phyloP scores from a whole-genome alignment of 2,888 invertebrate genomes.

The Drosophila barbarae region DNA sequence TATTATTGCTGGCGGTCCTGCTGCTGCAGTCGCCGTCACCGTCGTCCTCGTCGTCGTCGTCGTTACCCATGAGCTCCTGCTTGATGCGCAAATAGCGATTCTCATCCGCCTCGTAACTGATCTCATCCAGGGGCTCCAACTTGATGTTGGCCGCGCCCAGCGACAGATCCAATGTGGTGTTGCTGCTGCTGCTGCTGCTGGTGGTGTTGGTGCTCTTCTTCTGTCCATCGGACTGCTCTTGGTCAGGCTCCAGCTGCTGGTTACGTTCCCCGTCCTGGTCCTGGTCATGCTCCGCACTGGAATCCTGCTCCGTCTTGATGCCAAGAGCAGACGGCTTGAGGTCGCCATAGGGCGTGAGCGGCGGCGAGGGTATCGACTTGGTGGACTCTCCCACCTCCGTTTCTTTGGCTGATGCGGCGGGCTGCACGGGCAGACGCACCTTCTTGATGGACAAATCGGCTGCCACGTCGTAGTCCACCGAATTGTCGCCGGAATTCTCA shows the following conservation, averaged over 20 bases:
- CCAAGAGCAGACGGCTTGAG: constrained; percentile 10
- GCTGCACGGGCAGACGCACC: constrained; percentile 29
- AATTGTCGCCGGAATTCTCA: constrained; percentile 77
- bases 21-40: constrained; percentile 20
- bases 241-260: background rate
- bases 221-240: background rate
- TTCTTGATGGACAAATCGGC: constrained; percentile 78
- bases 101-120: constrained; percentile 56
- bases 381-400: constrained; percentile 70
- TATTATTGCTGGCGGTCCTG: constrained; percentile 35
- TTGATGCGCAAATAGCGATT: constrained; percentile 72
- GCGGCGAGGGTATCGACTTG: constrained; percentile 78
- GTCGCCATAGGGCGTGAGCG: constrained; percentile 72
- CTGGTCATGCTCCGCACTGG: constrained; percentile 6
- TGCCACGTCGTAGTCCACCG: constrained; percentile 77
- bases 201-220: constrained; percentile 1
- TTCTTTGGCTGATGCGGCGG: constrained; percentile 51
- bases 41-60: constrained; percentile 32
- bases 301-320: constrained; percentile 52
- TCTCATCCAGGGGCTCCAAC: constrained; percentile 60
- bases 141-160: constrained; percentile 48
- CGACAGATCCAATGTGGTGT: constrained; percentile 51
- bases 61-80: constrained; percentile 66
- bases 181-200: no score
- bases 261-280: background rate